A percentile compares a stretch with the other conserved stretches of the same genome.
phyloP scores from a whole-genome alignment of 2,888 invertebrate genomes.

The Lasius platythorax region DNA sequence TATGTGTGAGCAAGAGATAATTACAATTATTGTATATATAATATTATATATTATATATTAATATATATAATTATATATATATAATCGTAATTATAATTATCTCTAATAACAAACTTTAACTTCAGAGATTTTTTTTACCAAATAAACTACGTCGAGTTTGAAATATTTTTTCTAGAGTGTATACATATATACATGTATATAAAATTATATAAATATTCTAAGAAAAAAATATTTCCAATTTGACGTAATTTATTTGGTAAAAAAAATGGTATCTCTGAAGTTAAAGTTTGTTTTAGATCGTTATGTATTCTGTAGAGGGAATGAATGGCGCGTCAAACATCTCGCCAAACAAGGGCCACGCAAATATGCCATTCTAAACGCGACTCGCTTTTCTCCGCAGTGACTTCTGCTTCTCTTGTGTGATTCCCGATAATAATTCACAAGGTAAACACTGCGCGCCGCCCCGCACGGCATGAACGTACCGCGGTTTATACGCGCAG shows the following conservation, averaged over 20 bases:
- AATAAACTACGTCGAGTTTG: no score
- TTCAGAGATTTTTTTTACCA: no score
- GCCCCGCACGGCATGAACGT: constrained; percentile 52
- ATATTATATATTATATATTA: no score
- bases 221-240: not conserved
- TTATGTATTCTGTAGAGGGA: not conserved
- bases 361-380: constrained; percentile 3
- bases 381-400: constrained; percentile 23
- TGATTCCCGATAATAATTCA: constrained; percentile 76
- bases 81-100: no score
- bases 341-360: constrained; percentile 9
- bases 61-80: no score
- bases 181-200: no score
- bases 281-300: not conserved
- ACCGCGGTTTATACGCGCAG: constrained; percentile 34
- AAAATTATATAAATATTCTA: no score
- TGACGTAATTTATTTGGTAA: not conserved
- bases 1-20: not conserved
- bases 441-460: constrained; percentile 63
- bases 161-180: no score
- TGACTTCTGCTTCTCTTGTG: constrained; percentile 49
- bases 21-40: no score
- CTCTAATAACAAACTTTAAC: no score
- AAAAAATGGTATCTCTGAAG: not conserved
- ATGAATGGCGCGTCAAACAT: not conserved